Evolutionary conservation across 2,888 invertebrate species (phyloP).

Genomic region (Harpalus rubripes): DNA sequence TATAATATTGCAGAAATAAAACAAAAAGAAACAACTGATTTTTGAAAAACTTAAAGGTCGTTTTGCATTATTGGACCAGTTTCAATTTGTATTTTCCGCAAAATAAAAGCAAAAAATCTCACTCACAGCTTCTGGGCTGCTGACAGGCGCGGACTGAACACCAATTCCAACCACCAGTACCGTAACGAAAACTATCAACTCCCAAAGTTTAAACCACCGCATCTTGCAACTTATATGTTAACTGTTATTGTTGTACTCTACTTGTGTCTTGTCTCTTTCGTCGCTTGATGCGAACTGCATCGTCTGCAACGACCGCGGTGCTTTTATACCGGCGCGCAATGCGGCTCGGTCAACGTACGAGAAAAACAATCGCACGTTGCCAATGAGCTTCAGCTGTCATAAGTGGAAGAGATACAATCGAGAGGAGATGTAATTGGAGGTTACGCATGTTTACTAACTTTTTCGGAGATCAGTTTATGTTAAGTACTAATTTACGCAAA

Average conservation of each 20-base stretch:
- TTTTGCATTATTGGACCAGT: too few species aligned
- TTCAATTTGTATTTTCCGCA: not conserved
- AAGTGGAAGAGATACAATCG: not conserved
- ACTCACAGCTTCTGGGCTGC: slow-evolving; percentile 71
- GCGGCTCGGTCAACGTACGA: slow-evolving; percentile 63
- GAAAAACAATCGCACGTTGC: slow-evolving; percentile 44
- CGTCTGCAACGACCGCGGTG: slow-evolving; percentile 45
- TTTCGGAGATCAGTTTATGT: not conserved
- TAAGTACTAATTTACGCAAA: slow-evolving; percentile 30
- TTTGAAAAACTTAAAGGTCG: too few species aligned
- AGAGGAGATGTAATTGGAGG: not conserved
- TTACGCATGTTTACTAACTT: not conserved
- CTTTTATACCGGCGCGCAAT: slow-evolving; percentile 52
- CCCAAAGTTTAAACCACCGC: slow-evolving; percentile 51
- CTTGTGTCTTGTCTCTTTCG: not conserved
- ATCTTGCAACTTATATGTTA: slow-evolving; percentile 31
- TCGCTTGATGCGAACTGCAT: slow-evolving; percentile 56
- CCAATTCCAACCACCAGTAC: slow-evolving; percentile 31
- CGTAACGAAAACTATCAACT: slow-evolving; percentile 44
- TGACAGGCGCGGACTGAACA: slow-evolving; percentile 67
- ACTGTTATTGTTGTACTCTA: too few species aligned
- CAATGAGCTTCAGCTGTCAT: slow-evolving; percentile 4
- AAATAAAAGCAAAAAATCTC: slow-evolving; percentile 6
- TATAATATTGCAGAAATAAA: too few species aligned
- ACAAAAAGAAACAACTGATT: too few species aligned